Conservation (phyloP, 2,888 invertebrate genomes). For the Platycnemis pennipes region DNA sequence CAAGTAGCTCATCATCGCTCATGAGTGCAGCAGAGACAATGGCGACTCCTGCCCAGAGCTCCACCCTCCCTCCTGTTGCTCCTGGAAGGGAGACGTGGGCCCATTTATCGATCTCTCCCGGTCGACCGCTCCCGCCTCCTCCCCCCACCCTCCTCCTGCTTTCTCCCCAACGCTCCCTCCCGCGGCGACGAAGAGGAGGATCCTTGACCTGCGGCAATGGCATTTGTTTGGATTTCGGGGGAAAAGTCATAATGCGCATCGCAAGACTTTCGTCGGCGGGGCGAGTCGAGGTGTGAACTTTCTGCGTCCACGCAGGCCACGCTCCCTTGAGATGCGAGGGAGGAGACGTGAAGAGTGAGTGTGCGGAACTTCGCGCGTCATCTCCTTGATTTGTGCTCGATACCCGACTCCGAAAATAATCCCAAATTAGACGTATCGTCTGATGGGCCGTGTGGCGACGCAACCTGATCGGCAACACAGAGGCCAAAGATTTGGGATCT, state of each 20-base stretch:
- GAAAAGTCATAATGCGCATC: neutral
- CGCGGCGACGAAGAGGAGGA: neutral
- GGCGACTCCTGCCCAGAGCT: neutral
- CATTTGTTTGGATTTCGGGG: conserved; percentile 40
- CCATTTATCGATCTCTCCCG: neutral
- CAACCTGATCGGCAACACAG: too few species aligned
- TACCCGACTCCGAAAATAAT: neutral
- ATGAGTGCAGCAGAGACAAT: too few species aligned
- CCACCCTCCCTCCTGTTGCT: neutral
- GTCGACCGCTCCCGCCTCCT: neutral
- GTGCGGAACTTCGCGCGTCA: too few species aligned
- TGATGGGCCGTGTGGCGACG: too few species aligned
- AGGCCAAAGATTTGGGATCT: too few species aligned
- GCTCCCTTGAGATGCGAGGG: too few species aligned
- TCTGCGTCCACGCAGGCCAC: too few species aligned
- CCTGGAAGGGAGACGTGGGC: neutral
- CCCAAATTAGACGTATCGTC: neutral
- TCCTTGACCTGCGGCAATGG: conserved; percentile 50
- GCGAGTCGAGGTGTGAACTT: neutral
- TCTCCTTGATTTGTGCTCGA: neutral
- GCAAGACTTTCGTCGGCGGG: neutral
- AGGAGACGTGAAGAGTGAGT: too few species aligned
- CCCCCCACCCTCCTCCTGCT: neutral
- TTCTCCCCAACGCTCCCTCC: neutral
- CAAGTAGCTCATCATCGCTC: too few species aligned